These are phyloP conservation scores for Chlorodrepanis virens DNA, from an alignment of 2,113 vertebrate genomes.

Conservation along the genomic window DNA sequence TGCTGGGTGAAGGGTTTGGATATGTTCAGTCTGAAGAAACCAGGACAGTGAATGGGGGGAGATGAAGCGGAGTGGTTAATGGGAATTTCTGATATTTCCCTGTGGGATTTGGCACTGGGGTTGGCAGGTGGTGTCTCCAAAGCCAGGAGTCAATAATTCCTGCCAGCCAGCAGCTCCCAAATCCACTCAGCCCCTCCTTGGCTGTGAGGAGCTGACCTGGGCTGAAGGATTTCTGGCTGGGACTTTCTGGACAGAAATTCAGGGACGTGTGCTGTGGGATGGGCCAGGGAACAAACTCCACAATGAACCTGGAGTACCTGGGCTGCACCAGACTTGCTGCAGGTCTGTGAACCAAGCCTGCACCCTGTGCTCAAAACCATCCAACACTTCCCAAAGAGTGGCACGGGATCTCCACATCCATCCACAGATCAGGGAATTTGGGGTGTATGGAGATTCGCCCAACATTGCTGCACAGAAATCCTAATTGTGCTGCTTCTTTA, in stretches of 20 bases:
- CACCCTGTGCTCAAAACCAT: accelerated
- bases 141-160: background rate
- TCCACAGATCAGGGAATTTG: background rate
- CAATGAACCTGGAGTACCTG: background rate
- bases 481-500: background rate
- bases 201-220: background rate
- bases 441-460: background rate
- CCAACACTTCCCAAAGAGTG: background rate
- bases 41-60: background rate
- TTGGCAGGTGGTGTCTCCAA: background rate
- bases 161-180: background rate
- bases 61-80: background rate
- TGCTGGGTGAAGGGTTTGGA: background rate
- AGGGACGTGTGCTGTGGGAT: background rate
- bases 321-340: background rate
- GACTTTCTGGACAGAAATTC: background rate
- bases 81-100: background rate
- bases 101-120: background rate
- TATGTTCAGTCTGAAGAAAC: background rate
- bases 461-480: background rate
- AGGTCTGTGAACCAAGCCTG: background rate
- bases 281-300: background rate
- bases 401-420: background rate
- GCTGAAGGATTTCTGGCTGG: background rate
- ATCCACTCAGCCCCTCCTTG: background rate